These are phyloP conservation scores for Monodelphis domestica DNA, from an alignment of 2,797 vertebrate species.

Conservation along the genomic window DNA sequence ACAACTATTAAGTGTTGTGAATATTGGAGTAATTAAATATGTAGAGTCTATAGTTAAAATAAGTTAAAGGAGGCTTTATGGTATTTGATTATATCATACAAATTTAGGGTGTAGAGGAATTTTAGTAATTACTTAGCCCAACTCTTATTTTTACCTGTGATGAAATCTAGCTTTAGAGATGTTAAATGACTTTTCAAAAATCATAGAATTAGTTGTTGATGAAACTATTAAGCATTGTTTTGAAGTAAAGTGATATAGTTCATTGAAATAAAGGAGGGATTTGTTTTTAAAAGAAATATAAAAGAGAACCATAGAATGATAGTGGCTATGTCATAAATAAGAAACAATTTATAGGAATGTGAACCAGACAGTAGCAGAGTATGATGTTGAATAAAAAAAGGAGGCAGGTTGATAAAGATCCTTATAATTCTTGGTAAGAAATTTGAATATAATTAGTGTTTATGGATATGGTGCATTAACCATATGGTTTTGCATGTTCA, in stretches of 20 bases:
- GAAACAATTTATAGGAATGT: background rate
- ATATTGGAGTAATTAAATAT: background rate
- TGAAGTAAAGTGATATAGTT: conserved; percentile 18
- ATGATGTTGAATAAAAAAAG: background rate
- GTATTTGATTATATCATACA: background rate
- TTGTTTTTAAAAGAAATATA: background rate
- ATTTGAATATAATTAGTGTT: background rate
- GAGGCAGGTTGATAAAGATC: background rate
- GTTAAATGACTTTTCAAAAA: background rate
- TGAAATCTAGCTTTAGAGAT: background rate
- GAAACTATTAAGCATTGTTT: background rate
- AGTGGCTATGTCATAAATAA: background rate
- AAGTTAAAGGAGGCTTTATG: background rate
- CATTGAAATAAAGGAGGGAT: background rate
- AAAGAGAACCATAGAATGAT: background rate
- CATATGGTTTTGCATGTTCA: background rate
- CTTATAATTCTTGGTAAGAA: background rate
- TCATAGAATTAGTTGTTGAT: background rate
- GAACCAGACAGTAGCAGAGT: background rate
- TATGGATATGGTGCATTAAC: conserved; percentile 13
- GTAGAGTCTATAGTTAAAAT: background rate
- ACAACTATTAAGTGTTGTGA: background rate
- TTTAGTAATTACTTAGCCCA: conserved; percentile 2
- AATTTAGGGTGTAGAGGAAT: conserved; percentile 31
- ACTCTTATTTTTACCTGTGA: conserved; percentile 10